phyloP scores from a whole-genome alignment of 2,797 vertebrate species.

The Cheirogaleus major region DNA sequence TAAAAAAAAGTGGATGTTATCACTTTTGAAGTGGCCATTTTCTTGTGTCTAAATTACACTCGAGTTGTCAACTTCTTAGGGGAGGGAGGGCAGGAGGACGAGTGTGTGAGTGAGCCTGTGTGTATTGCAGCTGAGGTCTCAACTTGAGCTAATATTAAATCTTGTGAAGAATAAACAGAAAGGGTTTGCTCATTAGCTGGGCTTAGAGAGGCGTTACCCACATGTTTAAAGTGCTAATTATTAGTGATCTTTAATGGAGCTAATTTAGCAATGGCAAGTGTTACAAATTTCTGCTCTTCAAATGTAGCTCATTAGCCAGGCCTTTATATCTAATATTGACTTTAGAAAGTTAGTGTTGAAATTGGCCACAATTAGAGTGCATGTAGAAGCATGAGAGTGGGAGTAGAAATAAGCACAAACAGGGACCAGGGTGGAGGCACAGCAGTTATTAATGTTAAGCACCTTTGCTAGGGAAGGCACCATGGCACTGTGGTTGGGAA shows the following conservation, averaged over 20 bases:
- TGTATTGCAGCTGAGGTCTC: constrained; percentile 60
- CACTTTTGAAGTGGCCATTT: constrained; percentile 4
- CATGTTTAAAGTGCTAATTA: constrained; percentile 73
- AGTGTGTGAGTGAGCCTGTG: neutral
- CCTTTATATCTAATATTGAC: constrained; percentile 33
- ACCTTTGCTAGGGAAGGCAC: neutral
- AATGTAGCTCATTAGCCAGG: constrained; percentile 54
- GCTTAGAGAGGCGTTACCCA: constrained; percentile 53
- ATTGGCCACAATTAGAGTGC: constrained; percentile 20
- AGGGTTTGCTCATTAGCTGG: constrained; percentile 71
- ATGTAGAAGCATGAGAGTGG: neutral
- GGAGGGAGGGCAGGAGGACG: neutral
- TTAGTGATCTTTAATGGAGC: constrained; percentile 65
- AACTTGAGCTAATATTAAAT: constrained; percentile 60
- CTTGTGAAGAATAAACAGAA: constrained; percentile 76
- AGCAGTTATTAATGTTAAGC: neutral
- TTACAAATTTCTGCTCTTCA: constrained; percentile 61
- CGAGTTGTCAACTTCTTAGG: neutral
- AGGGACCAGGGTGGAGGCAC: neutral
- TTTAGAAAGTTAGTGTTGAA: constrained; percentile 59
- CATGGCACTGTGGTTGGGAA: neutral
- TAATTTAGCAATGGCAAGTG: constrained; percentile 66
- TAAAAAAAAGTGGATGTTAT: neutral
- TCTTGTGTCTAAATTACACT: neutral
- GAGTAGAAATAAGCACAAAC: neutral